Base-by-base conservation (phyloP, 2,797 vertebrate genomes). In the Sebastes flavidus region DNA sequence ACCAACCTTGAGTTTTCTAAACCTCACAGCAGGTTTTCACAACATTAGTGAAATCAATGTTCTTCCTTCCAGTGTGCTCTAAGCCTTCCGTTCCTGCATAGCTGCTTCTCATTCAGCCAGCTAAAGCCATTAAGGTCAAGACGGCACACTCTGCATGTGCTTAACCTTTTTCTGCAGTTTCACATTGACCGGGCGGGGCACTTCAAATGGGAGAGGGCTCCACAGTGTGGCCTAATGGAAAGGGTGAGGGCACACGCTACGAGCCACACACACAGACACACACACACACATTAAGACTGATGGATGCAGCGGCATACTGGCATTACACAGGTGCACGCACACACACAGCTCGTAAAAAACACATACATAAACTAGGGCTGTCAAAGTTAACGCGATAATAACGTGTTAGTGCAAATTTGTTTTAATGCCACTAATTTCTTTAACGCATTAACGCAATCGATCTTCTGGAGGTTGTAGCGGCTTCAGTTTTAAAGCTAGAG, bases 121-220 rank as follows among this genome's bases (percentile, higher is more conserved):
- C 72, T 72, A 24, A 84, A 86, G 60, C 65, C 72, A 75, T 84
- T 86, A 79, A 75, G 74, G 88, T 87, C 79, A 84, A 76, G 84
- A 68, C 16, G 13, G 69, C 67, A 60, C 66, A 61, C 79, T 80
- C 71, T 89, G 88, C 85, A 91, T 92, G 84, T 77, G 65, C 72
- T 90, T 90, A 88, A 93, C 89, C 83, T 91, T 88, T 87, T 80
- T 25, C 75, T 77, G 80, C 72, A 72, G 71, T 82, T 81, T 89
- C 77, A 77, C 77, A 72, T 27, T 84, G 78, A 89, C 54, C 5
- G 12, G 34, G 25, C 13, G 18, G 65, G 65, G 63, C 68, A 56
- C 75, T 70, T 66, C 14, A 79, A 90, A 89, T 49, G 54, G 63
- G 60, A 75, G 42, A 72, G 78, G 62, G 60, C 81, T 76, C 58